Conservation (phyloP, 30 jellyfish, hydroid and myxozoan species). For the Nemopilema nomurai region DNA sequence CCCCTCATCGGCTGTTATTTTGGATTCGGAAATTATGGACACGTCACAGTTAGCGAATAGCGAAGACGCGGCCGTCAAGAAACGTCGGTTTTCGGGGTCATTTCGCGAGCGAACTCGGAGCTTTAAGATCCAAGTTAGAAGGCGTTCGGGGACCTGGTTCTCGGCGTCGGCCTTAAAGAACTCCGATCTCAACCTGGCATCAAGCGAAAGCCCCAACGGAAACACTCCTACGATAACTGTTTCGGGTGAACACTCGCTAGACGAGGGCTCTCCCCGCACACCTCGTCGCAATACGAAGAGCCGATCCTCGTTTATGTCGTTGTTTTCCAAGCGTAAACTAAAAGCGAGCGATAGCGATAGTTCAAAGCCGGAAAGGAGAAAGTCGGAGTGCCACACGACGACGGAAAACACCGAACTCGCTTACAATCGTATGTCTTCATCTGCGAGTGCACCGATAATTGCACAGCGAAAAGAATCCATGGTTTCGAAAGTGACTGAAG, state of each 20-base stretch:
- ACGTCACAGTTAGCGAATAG: slow-evolving; percentile 10
- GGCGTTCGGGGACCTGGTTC: slow-evolving; percentile 74
- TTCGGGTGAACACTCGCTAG: slow-evolving; percentile 13
- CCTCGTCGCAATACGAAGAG: slow-evolving; percentile 29
- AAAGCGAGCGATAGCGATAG: slow-evolving; percentile 25
- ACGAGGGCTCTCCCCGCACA: slow-evolving; percentile 13
- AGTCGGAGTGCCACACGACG: slow-evolving; percentile 40
- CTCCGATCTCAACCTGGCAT: slow-evolving; percentile 34
- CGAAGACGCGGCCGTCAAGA: slow-evolving; percentile 44
- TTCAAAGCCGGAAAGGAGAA: slow-evolving; percentile 39
- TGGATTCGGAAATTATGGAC: slow-evolving; percentile 4
- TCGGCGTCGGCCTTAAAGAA: slow-evolving; percentile 39
- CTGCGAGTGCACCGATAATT: slow-evolving; percentile 44
- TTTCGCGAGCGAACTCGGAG: slow-evolving; percentile 64
- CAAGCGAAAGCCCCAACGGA: not conserved
- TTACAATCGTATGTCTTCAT: slow-evolving; percentile 15
- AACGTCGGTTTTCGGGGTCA: slow-evolving; percentile 63
- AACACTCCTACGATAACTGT: slow-evolving; percentile 27
- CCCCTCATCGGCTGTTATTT: slow-evolving; percentile 11
- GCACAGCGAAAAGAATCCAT: slow-evolving; percentile 43
- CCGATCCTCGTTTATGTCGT: slow-evolving; percentile 46
- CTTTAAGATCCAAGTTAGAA: slow-evolving; percentile 56
- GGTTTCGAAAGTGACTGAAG: slow-evolving; percentile 27
- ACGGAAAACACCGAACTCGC: slow-evolving; percentile 5
- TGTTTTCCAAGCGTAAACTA: slow-evolving; percentile 49